phyloP scores from a whole-genome alignment of 2,797 vertebrate genomes.

The Podarcis siculus region DNA sequence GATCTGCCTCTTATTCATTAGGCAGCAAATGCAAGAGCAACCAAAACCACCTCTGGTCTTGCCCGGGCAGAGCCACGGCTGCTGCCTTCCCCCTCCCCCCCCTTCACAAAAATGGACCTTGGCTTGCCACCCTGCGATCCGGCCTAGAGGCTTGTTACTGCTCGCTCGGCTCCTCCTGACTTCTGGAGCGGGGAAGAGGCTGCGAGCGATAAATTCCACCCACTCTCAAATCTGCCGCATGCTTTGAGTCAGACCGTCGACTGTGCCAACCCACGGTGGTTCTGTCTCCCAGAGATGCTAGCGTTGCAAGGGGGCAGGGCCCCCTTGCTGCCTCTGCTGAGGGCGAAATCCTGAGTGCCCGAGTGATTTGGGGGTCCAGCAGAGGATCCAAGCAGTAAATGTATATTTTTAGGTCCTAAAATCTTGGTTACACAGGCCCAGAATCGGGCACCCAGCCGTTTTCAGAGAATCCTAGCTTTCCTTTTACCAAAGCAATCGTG shows the following conservation, averaged over 20 bases:
- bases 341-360: too few species aligned
- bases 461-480: neutral
- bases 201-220: neutral
- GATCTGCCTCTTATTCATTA: neutral
- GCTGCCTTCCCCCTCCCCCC: neutral
- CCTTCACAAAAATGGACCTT: too few species aligned
- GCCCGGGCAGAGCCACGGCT: neutral
- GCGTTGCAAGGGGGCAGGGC: neutral
- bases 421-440: neutral
- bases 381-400: too few species aligned
- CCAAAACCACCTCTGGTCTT: neutral
- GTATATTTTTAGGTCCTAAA: neutral
- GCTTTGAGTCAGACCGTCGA: neutral
- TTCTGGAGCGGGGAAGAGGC: neutral
- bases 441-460: neutral
- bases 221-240: neutral
- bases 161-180: neutral
- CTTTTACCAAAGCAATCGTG: neutral
- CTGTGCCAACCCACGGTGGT: neutral
- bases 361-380: neutral
- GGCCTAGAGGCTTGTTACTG: neutral
- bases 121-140: neutral
- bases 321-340: neutral
- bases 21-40: neutral
- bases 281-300: neutral